Percentiles rank a stretch among this genome's conserved stretches.
Conservation (phyloP, 2,797 vertebrate genomes). For the Neomorphus geoffroyi region DNA sequence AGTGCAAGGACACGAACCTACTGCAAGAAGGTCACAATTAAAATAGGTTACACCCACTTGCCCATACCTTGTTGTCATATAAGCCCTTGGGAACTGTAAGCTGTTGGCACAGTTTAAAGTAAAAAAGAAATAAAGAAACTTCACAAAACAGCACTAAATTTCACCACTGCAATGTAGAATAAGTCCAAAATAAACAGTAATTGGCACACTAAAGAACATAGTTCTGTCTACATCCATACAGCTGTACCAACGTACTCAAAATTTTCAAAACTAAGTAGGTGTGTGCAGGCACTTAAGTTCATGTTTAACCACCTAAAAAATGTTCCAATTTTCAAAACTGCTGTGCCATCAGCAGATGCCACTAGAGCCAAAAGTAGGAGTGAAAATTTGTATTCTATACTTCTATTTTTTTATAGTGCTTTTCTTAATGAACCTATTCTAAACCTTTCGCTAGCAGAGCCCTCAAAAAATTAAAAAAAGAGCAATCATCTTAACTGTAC, state of each 20-base stretch:
- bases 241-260: fast-evolving
- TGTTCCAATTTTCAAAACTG: neutral
- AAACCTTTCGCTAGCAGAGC: neutral
- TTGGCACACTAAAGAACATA: neutral
- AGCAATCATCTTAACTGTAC: constrained; percentile 15
- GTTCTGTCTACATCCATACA: neutral
- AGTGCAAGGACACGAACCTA: neutral
- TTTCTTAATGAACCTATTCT: constrained; percentile 20
- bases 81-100: neutral
- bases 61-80: neutral
- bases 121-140: neutral
- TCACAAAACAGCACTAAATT: neutral
- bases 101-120: neutral
- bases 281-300: fast-evolving
- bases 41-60: too few relatives aligned
- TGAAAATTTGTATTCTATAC: neutral
- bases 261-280: neutral
- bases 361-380: neutral
- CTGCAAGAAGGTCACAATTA: neutral
- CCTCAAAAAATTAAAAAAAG: neutral
- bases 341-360: neutral
- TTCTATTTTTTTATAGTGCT: neutral
- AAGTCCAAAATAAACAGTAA: neutral
- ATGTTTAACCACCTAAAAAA: neutral
- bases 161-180: neutral